Percentiles rank a stretch among this genome's conserved stretches.
These are phyloP conservation scores for Acronicta alni DNA, from an alignment of 2,888 invertebrate species.

Conservation along the genomic window DNA sequence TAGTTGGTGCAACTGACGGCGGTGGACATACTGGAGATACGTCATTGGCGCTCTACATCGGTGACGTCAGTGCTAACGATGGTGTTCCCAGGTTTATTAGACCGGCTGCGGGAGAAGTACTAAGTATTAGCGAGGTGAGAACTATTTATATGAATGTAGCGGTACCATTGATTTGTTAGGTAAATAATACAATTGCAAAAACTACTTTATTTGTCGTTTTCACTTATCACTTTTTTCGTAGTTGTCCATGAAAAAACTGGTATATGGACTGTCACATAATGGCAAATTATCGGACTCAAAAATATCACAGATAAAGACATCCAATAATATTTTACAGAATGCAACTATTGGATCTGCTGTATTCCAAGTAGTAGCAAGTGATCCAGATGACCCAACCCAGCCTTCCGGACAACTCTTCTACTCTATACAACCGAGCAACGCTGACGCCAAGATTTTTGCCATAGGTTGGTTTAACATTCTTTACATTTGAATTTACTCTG, in stretches of 20 bases:
- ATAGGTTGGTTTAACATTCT: conserved; percentile 82
- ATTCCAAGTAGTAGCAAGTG: conserved; percentile 93
- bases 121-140: conserved; percentile 91
- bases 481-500: neutral
- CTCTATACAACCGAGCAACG: conserved; percentile 92
- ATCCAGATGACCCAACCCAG: conserved; percentile 94
- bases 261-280: too few relatives aligned
- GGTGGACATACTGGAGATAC: conserved; percentile 91
- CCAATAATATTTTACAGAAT: conserved; percentile 83
- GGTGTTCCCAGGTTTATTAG: conserved; percentile 93
- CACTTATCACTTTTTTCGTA: too few relatives aligned
- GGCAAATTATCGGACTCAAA: too few relatives aligned
- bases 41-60: conserved; percentile 91
- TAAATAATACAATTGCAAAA: too few relatives aligned
- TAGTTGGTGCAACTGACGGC: conserved; percentile 92
- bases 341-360: conserved; percentile 92
- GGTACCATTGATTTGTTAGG: too few relatives aligned
- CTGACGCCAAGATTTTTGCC: conserved; percentile 90
- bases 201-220: too few relatives aligned
- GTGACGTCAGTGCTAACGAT: conserved; percentile 94
- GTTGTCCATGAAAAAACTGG: too few relatives aligned
- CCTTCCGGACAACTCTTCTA: conserved; percentile 93
- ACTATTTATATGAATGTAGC: neutral
- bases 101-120: conserved; percentile 92
- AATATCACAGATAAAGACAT: too few relatives aligned